Evolutionary conservation across 2,888 invertebrate genomes (phyloP).

Genomic region (Nebria brevicollis): DNA sequence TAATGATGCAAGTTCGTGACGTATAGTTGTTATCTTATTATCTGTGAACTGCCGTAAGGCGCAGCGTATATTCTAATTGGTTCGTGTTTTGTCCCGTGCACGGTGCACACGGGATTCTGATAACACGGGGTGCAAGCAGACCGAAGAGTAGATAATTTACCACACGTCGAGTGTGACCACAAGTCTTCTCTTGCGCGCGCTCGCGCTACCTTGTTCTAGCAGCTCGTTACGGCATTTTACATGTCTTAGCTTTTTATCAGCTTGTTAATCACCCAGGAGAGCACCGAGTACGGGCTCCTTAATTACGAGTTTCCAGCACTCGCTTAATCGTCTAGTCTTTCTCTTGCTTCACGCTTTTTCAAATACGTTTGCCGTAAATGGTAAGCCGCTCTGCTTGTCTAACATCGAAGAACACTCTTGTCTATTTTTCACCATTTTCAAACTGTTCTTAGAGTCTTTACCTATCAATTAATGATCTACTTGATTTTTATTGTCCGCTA

Average conservation of each 20-base stretch:
- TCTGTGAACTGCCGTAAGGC: slow-evolving; percentile 51
- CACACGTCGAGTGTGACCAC: slow-evolving; percentile 40
- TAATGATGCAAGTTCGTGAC: slow-evolving; percentile 9
- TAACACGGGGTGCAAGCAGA: slow-evolving; percentile 36
- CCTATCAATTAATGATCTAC: too few species aligned
- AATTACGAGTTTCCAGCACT: slow-evolving; percentile 30
- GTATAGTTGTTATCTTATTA: slow-evolving; percentile 51
- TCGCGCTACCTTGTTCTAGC: slow-evolving; percentile 48
- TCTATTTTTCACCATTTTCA: neutral
- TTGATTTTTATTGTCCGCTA: too few species aligned
- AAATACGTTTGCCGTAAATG: neutral
- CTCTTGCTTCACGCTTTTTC: slow-evolving; percentile 19
- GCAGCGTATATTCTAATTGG: slow-evolving; percentile 55
- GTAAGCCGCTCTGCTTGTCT: neutral
- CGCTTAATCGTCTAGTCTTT: slow-evolving; percentile 6
- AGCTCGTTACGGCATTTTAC: slow-evolving; percentile 52
- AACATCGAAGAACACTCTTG: slow-evolving; percentile 6
- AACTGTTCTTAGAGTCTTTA: neutral
- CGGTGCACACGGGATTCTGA: neutral
- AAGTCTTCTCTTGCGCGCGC: slow-evolving; percentile 8
- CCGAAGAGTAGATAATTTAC: slow-evolving; percentile 26
- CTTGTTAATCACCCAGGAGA: slow-evolving; percentile 55
- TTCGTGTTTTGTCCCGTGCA: slow-evolving; percentile 35
- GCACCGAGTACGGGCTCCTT: slow-evolving; percentile 47
- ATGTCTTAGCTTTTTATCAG: slow-evolving; percentile 51